Evolutionary conservation across 30 jellyfish, hydroid and myxozoan species (phyloP).

Genomic region (Hydra vulgaris): DNA sequence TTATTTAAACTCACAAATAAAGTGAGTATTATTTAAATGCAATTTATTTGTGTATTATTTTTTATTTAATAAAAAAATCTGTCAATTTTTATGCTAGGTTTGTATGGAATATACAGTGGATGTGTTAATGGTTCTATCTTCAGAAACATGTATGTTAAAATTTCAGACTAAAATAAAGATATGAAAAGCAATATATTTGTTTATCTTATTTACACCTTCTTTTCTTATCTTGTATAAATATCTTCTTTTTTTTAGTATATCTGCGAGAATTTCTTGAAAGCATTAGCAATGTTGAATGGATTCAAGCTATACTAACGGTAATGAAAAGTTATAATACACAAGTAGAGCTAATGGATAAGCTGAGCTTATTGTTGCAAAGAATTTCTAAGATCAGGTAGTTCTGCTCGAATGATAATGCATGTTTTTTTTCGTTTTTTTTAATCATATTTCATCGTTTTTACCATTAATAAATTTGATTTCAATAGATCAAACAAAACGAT

Average conservation of each 20-base stretch:
- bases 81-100: slow-evolving; percentile 13
- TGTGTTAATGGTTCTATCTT: slow-evolving; percentile 8
- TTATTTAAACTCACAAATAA: slow-evolving; percentile 42
- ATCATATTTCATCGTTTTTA: too few species aligned
- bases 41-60: too few species aligned
- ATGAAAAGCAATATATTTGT: too few species aligned
- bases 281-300: slow-evolving; percentile 50
- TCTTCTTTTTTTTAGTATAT: slow-evolving; percentile 21
- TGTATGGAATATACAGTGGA: slow-evolving; percentile 6
- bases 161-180: too few species aligned
- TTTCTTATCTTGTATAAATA: too few species aligned
- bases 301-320: slow-evolving; percentile 32
- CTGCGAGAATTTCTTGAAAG: slow-evolving; percentile 45
- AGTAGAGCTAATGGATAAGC: slow-evolving; percentile 38
- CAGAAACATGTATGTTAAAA: slow-evolving; percentile 17
- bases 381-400: slow-evolving; percentile 54
- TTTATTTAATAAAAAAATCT: too few species aligned
- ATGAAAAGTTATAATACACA: slow-evolving; percentile 36
- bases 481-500: too few species aligned
- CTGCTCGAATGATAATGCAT: neutral
- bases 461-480: too few species aligned
- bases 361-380: slow-evolving; percentile 56
- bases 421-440: too few species aligned
- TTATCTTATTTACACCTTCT: too few species aligned
- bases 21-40: slow-evolving; percentile 20